Evolutionary conservation across 2,113 vertebrate genomes (phyloP), one percentile per base, ranked within the genome.

Genomic region (Puntigrus tetrazona): DNA sequence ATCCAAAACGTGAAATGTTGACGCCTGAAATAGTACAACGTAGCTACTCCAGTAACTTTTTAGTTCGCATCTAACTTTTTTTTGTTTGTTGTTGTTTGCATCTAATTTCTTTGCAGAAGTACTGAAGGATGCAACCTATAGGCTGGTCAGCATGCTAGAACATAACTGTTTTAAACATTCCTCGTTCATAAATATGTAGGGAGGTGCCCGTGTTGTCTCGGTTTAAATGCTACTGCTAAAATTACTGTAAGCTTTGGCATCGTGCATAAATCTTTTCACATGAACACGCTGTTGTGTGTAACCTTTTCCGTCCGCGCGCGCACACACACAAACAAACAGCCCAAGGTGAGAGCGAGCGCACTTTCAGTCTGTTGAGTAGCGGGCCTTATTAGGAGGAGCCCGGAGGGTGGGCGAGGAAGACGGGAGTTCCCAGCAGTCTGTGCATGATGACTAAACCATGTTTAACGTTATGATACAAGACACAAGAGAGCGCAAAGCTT

Each of bases 381-480:
- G 34, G 61, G 25, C 41, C 9, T 55, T 55, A 55, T 55, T 55
- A n/a, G 22, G 45, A 84, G 83, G 20, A 67, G 50, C 13, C 75
- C n/a, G 31, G 47, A 41, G 47, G 72, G 34, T 31, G 22, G 27
- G 11, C 3, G 36, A 27, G 25, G 52, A 57, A 34, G 11, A 76
- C 1, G n/a, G 38, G 41, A 43, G 78, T 29, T 34, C 77, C 65
- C 57, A 45, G 77, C 52, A 65, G 69, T 65, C 50, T 76, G 55
- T 47, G 63, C 57, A 22, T 78, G 67, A 70, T 74, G 78, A 63
- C 55, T 80, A 50, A 80, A 85, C 45, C 77, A 81, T 65, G 14
- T 85, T 78, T 80, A 72, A 43, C 6, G 38, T 85, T 65, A 84
- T 65, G 82, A 74, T 85, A 59, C 67, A 74, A 85, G 77, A 81